Evolutionary conservation across 2,113 vertebrate genomes (phyloP).

Genomic region (Microtus oregoni): DNA sequence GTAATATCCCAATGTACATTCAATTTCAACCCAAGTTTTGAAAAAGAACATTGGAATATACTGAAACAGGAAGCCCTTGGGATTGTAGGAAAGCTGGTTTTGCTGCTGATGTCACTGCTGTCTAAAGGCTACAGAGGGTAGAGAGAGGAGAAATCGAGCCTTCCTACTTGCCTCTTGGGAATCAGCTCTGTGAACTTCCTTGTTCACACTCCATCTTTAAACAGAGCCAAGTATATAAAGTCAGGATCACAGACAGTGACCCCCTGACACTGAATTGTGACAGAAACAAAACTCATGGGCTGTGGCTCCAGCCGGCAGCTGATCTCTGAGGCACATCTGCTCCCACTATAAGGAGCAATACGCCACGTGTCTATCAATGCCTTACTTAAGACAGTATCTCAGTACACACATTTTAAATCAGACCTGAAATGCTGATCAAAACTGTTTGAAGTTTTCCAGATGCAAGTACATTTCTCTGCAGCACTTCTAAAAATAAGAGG

Average conservation of each 20-base stretch:
- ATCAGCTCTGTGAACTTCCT: background rate
- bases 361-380: background rate
- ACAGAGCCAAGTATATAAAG: slow-evolving; percentile 43
- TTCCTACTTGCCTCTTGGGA: background rate
- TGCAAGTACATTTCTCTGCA: slow-evolving; percentile 83
- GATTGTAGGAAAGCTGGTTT: background rate
- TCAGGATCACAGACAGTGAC: background rate
- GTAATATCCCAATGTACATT: background rate
- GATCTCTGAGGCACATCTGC: background rate
- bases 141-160: background rate
- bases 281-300: background rate
- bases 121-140: background rate
- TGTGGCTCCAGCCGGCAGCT: background rate
- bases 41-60: background rate
- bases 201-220: background rate
- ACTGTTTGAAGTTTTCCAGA: slow-evolving; percentile 85
- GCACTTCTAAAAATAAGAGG: slow-evolving; percentile 79
- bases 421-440: slow-evolving; percentile 78
- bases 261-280: slow-evolving; percentile 46
- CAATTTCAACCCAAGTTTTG: background rate
- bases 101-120: background rate
- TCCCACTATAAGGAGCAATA: background rate
- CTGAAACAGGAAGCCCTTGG: background rate
- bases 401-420: slow-evolving; percentile 68
- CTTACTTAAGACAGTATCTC: slow-evolving; percentile 58